phyloP scores from a whole-genome alignment of 1,140 invertebrate species.

The Teleogryllus occipitalis region DNA sequence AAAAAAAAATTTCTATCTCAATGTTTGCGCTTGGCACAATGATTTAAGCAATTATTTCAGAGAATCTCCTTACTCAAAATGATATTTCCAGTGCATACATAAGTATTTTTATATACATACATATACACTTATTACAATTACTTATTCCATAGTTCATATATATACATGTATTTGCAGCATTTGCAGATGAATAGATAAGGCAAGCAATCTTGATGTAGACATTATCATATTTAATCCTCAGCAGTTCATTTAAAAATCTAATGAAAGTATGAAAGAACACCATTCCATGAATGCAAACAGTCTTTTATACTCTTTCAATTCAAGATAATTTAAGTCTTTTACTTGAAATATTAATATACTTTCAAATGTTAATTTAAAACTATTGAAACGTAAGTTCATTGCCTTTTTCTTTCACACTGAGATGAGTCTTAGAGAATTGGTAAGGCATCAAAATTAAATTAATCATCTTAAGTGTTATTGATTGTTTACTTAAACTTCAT shows the following conservation, averaged over 20 bases:
- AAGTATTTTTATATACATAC: background rate
- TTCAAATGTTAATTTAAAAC: background rate
- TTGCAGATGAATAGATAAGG: conserved; percentile 18
- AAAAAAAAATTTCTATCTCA: no score
- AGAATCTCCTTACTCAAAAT: no score
- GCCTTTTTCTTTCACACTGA: background rate
- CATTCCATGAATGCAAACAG: background rate
- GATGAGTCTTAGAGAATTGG: background rate
- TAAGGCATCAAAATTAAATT: background rate
- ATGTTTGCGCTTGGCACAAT: no score
- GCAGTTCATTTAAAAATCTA: conserved; percentile 6
- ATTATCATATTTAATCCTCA: conserved; percentile 9
- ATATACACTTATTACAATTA: conserved; percentile 6
- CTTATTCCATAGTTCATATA: background rate
- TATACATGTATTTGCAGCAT: conserved; percentile 7
- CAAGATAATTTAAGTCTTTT: background rate
- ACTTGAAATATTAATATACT: background rate
- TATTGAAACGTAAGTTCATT: background rate
- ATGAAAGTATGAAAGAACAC: background rate
- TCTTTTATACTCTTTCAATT: background rate
- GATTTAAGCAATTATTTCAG: no score
- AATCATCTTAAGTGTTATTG: background rate
- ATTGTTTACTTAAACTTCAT: background rate
- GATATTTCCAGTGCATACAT: background rate
- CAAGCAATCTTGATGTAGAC: conserved; percentile 18